Evolutionary conservation across 2,797 vertebrate genomes (phyloP), one percentile per base, ranked within the genome.

Genomic region (Pangasius sanitwongsei): DNA sequence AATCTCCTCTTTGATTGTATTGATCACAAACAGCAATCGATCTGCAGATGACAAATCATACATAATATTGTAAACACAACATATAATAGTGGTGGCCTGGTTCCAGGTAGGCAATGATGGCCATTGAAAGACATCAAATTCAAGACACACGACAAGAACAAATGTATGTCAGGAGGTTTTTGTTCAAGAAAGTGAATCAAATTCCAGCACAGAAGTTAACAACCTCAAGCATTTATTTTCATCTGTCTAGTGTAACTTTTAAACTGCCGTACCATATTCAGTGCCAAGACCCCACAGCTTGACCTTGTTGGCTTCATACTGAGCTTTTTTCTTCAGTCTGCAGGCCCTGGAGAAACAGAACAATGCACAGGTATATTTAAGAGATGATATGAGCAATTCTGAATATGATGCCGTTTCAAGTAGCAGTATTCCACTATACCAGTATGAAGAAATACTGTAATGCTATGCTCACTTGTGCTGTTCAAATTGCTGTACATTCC

Each of bases 301-400:
- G 92, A 99, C 98, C 96, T 99, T 99, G 96, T 99, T 99, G 91
- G 99, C 99, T 96, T 99, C 99, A 92, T 99, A 99, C 92, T 99
- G 99, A 48, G 99, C 99, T 96, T 99, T 99, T 97, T 99, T 99
- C 96, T 99, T 99, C 94, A 99, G 97, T 89, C 99, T 97, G 93
- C 99, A 99, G 92, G 99, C 99, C 97, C 99, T 99, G 87, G 31
- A 92, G 89, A 90, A 78, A 87, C 88, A 85, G 72, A 90, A 90
- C 87, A 85, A 92, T 16, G 31, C 23, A 31, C 20, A 77, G 53
- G 41, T 53, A 50, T 28, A 69, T 77, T 55, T 37, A 34, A 65
- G 25, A 48, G 13, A 65, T 44, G 31, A 63, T 2, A 16, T 63
- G 6, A n/a, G 34, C 59, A 2, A 61, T 59, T 65, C 25, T 48